Evolutionary conservation across 2,888 invertebrate genomes (phyloP), one percentile per base, ranked within the genome.

Genomic region (Saturnia pavonia): DNA sequence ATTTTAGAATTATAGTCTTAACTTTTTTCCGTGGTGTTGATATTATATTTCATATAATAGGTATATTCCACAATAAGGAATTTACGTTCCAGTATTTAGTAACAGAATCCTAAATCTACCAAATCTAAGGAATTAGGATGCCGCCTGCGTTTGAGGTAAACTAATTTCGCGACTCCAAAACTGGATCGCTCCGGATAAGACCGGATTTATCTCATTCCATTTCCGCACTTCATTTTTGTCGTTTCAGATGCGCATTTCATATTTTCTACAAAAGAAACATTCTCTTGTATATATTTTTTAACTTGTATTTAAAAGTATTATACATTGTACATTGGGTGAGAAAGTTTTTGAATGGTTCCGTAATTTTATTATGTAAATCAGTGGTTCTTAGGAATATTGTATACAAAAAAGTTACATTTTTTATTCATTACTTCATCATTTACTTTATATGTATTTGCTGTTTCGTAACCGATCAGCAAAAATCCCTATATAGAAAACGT

Each of bases 151-250:
- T 74, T 74, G 72, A 70, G 70, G 73, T 78, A 78, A 82, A 80
- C 79, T 79, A 81, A 82, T 65, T 82, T 83, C 77, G 76, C 75
- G 78, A 82, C 76, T 80, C 81, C 75, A 75, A 79, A 79, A 80
- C 77, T 74, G 74, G 72, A 77, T 74, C 71, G 74, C 71, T 75
- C 70, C 73, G 74, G 78, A 73, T 75, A 70, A 67, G 63, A 34
- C 68, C 69, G 77, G 79, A 77, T 82, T 82, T 77, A 71, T 78
- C 74, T 72, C 71, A 75, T 74, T 73, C 70, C 72, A 65, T 65
- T 65, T 65, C 65, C 65, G 65, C 65, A 65, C 67, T 69, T 75
- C 72, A 57, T 60, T 40, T 72, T 71, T 74, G 70, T 76, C 67
- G 71, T 75, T 75, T 73, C 75, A 74, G 72, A 69, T 71, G 65